These are phyloP conservation scores for Phalacrocorax pelagicus DNA, from an alignment of 2,113 vertebrate genomes.

Conservation along the genomic window DNA sequence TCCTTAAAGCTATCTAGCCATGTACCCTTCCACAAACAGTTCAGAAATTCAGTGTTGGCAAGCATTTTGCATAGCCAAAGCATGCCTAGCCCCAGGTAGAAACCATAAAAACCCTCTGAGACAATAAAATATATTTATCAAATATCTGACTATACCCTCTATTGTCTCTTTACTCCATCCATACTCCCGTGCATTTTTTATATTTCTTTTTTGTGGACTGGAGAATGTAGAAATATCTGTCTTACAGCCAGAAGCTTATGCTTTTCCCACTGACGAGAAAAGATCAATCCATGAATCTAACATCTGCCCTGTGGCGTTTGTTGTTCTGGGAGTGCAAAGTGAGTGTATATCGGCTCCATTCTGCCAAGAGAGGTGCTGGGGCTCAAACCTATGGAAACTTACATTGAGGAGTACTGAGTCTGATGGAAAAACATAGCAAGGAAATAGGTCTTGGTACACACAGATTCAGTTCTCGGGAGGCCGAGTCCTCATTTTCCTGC, in stretches of 20 bases:
- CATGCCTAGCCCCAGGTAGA: not conserved
- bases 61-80: not conserved
- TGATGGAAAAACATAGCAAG: not conserved
- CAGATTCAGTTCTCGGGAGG: not conserved
- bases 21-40: not conserved
- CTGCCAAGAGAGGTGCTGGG: not conserved
- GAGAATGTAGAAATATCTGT: not conserved
- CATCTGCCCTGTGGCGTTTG: not conserved
- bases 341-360: accelerated
- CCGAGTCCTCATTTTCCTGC: not conserved
- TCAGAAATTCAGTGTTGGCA: not conserved
- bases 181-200: not conserved
- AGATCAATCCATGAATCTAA: not conserved
- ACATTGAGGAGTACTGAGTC: not conserved
- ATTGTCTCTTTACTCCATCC: not conserved
- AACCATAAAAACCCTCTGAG: not conserved
- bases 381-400: not conserved
- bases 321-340: not conserved
- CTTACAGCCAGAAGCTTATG: not conserved
- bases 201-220: not conserved
- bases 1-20: not conserved
- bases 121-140: not conserved
- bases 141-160: not conserved
- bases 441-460: not conserved
- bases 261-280: not conserved